Conservation (phyloP, 1,140 invertebrate species). For the Homarus americanus region DNA sequence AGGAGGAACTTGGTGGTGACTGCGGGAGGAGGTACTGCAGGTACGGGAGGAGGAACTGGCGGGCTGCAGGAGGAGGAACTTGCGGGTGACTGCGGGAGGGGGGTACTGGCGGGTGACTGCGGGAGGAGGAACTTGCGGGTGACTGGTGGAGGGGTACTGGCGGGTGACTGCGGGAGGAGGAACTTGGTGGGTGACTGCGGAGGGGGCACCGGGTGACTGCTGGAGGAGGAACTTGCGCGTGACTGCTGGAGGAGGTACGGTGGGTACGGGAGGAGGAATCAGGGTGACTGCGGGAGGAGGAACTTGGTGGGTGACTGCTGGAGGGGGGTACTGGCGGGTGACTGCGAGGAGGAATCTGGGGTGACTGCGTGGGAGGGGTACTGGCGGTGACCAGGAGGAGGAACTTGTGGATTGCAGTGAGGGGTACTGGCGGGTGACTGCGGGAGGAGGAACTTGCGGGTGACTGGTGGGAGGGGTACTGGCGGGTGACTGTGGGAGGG, state of each 20-base stretch:
- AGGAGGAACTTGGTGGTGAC: background rate
- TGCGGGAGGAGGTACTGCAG: background rate
- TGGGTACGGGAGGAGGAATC: no score
- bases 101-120: no score
- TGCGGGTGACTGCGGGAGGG: no score
- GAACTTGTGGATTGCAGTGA: background rate
- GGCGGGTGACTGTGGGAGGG: constrained; percentile 2
- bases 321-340: background rate
- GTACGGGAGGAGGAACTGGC: background rate
- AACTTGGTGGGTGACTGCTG: background rate
- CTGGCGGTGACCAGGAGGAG: background rate
- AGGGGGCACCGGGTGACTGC: background rate
- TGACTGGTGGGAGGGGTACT: background rate
- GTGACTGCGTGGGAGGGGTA: background rate
- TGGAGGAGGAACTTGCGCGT: no score
- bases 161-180: background rate
- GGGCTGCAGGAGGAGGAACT: no score
- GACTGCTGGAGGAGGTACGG: no score
- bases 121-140: background rate
- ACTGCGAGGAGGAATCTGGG: background rate
- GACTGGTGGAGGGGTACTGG: background rate
- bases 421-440: background rate
- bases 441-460: background rate
- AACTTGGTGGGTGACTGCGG: background rate
- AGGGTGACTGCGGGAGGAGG: background rate